These are phyloP conservation scores for Pollenia labialis DNA, from an alignment of 2,888 invertebrate genomes.

Conservation along the genomic window DNA sequence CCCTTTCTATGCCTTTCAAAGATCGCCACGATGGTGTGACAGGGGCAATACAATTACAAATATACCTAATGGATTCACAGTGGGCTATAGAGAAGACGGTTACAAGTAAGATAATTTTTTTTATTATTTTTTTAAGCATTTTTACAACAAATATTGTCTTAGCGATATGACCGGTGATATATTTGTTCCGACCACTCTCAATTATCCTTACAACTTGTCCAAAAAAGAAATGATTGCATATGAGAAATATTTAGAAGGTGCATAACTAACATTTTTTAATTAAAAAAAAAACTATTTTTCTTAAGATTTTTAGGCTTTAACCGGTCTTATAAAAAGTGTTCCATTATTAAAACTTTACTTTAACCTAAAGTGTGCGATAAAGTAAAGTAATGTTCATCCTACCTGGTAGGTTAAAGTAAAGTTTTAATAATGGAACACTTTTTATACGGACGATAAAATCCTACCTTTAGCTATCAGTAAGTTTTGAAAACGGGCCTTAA, in stretches of 20 bases:
- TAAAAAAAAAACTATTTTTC: neutral
- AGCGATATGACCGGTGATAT: conserved; percentile 80
- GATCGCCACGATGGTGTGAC: conserved; percentile 77
- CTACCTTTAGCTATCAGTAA: too few relatives aligned
- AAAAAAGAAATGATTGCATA: conserved; percentile 75
- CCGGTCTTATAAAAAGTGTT: too few relatives aligned
- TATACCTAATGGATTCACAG: conserved; percentile 80
- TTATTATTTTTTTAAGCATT: neutral
- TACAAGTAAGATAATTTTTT: conserved; percentile 70
- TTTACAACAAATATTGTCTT: conserved; percentile 45
- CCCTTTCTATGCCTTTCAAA: conserved; percentile 80
- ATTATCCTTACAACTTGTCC: conserved; percentile 82
- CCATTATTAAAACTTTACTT: too few relatives aligned
- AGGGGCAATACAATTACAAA: conserved; percentile 75
- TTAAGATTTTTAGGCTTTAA: neutral
- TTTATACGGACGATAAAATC: too few relatives aligned
- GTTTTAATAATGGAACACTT: too few relatives aligned
- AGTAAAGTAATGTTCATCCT: too few relatives aligned
- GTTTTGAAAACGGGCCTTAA: too few relatives aligned
- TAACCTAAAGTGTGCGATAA: too few relatives aligned
- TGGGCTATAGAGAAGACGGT: conserved; percentile 79
- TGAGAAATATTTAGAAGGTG: conserved; percentile 53
- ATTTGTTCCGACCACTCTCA: conserved; percentile 80
- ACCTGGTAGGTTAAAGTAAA: too few relatives aligned
- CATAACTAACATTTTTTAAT: conserved; percentile 17